These are phyloP conservation scores for Chloroceryle aenea DNA, from an alignment of 2,113 vertebrate genomes.

Conservation along the genomic window DNA sequence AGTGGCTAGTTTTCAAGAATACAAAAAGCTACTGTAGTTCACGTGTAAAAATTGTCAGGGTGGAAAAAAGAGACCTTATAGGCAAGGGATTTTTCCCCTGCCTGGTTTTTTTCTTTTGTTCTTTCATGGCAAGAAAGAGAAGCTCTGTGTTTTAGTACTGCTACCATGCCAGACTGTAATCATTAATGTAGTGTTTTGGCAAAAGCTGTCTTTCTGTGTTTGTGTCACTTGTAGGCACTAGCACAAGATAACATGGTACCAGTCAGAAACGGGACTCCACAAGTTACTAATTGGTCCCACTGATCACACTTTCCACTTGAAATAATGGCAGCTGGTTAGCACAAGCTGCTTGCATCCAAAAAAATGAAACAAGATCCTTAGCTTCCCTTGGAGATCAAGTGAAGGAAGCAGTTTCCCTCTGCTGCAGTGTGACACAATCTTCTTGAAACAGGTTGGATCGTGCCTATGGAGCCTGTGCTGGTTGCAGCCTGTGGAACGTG, in stretches of 20 bases:
- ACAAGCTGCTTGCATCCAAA: background rate
- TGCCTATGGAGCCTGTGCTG: background rate
- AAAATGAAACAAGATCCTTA: background rate
- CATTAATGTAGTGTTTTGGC: background rate
- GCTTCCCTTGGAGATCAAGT: background rate
- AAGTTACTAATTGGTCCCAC: background rate
- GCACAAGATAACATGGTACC: background rate
- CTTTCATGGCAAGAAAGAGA: background rate
- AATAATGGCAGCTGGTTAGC: background rate
- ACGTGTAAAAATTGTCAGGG: background rate
- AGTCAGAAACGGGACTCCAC: background rate
- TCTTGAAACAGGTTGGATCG: background rate
- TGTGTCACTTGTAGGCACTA: background rate
- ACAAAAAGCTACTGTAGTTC: constrained; percentile 29
- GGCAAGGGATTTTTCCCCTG: background rate
- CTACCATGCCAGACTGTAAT: background rate
- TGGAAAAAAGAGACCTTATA: background rate
- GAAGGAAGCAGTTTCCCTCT: background rate
- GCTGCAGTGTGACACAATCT: background rate
- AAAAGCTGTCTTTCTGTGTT: background rate
- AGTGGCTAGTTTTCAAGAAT: background rate
- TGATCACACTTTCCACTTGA: background rate
- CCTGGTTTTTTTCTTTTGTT: background rate
- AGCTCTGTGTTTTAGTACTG: background rate
- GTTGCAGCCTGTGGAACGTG: background rate